phyloP scores from a whole-genome alignment of 2,113 vertebrate species.

The Malurus cyaneus region DNA sequence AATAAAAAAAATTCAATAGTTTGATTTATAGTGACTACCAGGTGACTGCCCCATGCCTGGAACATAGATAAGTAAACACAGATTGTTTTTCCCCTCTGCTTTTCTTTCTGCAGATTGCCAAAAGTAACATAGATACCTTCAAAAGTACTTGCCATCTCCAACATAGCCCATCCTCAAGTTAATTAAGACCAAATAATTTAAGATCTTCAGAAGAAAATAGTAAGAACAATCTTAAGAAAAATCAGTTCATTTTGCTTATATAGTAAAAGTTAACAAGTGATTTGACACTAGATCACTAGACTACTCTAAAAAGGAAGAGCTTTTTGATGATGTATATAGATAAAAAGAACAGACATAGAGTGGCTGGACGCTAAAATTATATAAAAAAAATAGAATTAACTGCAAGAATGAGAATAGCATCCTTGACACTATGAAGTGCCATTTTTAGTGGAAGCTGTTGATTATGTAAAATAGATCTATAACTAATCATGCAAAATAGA shows the following conservation, averaged over 20 bases:
- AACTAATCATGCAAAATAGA: not conserved
- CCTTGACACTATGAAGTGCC: not conserved
- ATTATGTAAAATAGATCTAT: not conserved
- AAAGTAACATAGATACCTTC: not conserved
- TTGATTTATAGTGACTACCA: not conserved
- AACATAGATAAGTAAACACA: not conserved
- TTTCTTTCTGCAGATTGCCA: not conserved
- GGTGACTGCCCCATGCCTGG: not conserved
- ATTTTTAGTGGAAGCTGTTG: not conserved
- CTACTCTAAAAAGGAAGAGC: not conserved
- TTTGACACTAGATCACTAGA: not conserved
- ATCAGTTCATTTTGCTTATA: not conserved
- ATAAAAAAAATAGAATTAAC: not conserved
- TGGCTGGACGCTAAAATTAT: not conserved
- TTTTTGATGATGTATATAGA: not conserved
- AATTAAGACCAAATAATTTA: not conserved
- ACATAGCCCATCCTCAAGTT: not conserved
- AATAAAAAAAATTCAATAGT: not conserved
- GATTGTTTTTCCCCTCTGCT: not conserved
- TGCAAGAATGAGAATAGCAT: not conserved
- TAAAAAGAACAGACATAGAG: not conserved
- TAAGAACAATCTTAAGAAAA: not conserved
- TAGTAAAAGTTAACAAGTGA: not conserved
- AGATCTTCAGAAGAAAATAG: not conserved
- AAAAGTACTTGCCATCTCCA: not conserved